Conservation (phyloP, 2,888 invertebrate species). For the Drosophila cognata region DNA sequence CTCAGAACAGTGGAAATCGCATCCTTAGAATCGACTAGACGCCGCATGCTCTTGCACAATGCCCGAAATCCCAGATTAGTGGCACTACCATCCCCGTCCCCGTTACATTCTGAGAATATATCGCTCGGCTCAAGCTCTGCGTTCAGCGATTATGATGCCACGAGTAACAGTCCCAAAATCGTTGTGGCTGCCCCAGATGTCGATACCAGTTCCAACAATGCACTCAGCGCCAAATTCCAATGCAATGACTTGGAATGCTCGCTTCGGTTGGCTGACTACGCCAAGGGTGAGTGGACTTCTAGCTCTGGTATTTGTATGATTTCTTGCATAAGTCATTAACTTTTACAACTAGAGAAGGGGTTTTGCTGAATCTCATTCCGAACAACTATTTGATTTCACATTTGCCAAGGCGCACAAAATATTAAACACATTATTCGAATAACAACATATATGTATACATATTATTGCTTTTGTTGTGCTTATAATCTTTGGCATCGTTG, state of each 20-base stretch:
- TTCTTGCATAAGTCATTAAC: neutral
- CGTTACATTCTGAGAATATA: neutral
- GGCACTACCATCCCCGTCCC: neutral
- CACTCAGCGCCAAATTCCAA: neutral
- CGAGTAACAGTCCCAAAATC: conserved; percentile 1
- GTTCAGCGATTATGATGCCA: neutral
- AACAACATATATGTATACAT: neutral
- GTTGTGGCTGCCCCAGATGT: neutral
- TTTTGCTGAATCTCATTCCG: neutral
- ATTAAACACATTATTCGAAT: neutral
- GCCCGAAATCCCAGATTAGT: neutral
- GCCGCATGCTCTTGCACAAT: conserved; percentile 9
- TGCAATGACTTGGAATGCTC: conserved; percentile 8
- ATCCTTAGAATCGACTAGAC: conserved; percentile 1
- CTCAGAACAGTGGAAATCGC: conserved; percentile 4
- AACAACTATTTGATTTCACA: neutral
- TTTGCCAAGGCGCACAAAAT: neutral
- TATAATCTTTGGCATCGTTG: neutral
- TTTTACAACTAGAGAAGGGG: neutral
- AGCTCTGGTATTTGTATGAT: neutral
- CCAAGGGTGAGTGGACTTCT: conserved; percentile 2
- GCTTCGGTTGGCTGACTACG: conserved; percentile 1
- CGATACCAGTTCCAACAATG: neutral
- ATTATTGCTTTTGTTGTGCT: neutral
- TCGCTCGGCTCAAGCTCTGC: conserved; percentile 4